Conservation (phyloP, 2,888 invertebrate species). For the Drosophila gaucha region DNA sequence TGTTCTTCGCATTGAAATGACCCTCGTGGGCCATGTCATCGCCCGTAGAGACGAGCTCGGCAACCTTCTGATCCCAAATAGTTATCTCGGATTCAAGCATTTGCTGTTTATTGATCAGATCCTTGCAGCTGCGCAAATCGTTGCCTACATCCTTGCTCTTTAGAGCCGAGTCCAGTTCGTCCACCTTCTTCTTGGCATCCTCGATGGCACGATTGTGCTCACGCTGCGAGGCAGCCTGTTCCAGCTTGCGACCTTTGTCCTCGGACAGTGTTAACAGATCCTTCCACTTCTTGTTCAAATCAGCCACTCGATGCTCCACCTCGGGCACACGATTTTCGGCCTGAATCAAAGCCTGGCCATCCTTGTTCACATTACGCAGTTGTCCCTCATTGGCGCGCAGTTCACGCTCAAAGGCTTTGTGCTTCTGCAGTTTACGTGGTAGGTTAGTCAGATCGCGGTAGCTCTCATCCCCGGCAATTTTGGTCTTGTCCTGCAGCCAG, state of each 20-base stretch:
- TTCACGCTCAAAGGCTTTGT: constrained; percentile 98
- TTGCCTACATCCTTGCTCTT: constrained; percentile 93
- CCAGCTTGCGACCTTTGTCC: constrained; percentile 89
- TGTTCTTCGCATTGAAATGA: constrained; percentile 96
- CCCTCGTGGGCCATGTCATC: constrained; percentile 96
- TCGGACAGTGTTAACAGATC: constrained; percentile 89
- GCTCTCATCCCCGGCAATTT: constrained; percentile 96
- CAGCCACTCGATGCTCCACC: constrained; percentile 88
- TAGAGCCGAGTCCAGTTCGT: constrained; percentile 92
- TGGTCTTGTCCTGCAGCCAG: constrained; percentile 97
- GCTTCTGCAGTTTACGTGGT: constrained; percentile 96
- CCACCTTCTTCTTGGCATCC: constrained; percentile 94
- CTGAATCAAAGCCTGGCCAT: constrained; percentile 90
- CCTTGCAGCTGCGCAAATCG: constrained; percentile 96
- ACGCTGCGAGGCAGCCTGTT: constrained; percentile 95
- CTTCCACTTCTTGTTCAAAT: constrained; percentile 92
- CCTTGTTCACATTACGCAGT: constrained; percentile 93
- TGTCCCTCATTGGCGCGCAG: constrained; percentile 97
- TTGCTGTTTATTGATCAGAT: constrained; percentile 95
- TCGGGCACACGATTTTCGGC: constrained; percentile 89
- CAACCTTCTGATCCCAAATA: constrained; percentile 93
- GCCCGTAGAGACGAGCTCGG: constrained; percentile 91
- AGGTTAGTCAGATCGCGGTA: constrained; percentile 95
- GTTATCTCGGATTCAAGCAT: constrained; percentile 93
- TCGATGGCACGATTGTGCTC: constrained; percentile 92